These are phyloP conservation scores for Limnephilus marmoratus DNA, from an alignment of 2,888 invertebrate genomes.

Conservation along the genomic window DNA sequence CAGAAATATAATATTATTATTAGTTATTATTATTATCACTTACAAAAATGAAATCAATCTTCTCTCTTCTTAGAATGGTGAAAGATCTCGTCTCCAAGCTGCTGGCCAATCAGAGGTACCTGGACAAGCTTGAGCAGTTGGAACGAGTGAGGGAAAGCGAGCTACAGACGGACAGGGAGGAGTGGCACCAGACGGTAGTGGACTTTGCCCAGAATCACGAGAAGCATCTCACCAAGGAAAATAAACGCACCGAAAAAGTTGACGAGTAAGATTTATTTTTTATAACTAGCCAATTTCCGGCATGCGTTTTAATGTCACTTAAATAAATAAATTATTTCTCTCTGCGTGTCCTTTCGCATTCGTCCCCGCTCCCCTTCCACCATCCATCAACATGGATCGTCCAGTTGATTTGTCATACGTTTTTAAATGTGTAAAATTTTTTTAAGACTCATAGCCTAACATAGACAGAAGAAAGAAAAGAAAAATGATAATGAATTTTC, in stretches of 20 bases:
- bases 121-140: constrained; percentile 23
- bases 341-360: too few relatives aligned
- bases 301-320: background rate
- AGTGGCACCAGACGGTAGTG: constrained; percentile 18
- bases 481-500: too few relatives aligned
- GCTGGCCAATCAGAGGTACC: background rate
- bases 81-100: constrained; percentile 8
- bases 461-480: too few relatives aligned
- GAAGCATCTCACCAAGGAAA: background rate
- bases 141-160: background rate
- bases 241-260: background rate
- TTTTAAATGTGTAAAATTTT: too few relatives aligned
- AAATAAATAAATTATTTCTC: too few relatives aligned
- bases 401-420: too few relatives aligned
- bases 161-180: background rate
- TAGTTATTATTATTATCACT: background rate
- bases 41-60: background rate
- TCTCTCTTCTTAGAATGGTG: constrained; percentile 27
- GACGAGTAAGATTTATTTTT: background rate
- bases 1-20: too few relatives aligned
- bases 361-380: too few relatives aligned
- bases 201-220: background rate
- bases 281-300: background rate
- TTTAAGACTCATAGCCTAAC: too few relatives aligned
- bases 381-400: too few relatives aligned